Conservation (phyloP, 2,113 vertebrate species). For the Nematolebias whitei region DNA sequence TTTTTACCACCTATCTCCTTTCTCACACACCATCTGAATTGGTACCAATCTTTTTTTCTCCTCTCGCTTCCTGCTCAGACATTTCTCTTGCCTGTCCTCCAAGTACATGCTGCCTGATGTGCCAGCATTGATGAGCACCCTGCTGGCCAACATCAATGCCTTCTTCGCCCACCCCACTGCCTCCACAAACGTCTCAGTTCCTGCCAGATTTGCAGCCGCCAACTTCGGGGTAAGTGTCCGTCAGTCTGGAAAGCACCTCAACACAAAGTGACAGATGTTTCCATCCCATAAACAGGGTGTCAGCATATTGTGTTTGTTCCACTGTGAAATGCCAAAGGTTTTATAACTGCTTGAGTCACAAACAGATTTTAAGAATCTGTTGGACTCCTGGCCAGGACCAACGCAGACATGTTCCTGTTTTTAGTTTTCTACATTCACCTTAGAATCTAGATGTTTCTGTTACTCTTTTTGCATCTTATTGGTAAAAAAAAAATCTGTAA, state of each 20-base stretch:
- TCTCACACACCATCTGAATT: no score
- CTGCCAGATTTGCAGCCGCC: conserved; percentile 92
- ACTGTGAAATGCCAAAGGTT: not conserved
- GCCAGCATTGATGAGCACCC: conserved; percentile 96
- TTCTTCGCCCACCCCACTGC: conserved; percentile 96
- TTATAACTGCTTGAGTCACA: no score
- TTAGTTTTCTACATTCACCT: no score
- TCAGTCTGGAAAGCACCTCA: not conserved
- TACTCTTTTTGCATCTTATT: no score
- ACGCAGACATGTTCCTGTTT: no score
- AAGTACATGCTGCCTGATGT: conserved; percentile 97
- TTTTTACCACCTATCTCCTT: not conserved
- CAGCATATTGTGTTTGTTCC: not conserved
- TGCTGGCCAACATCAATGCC: conserved; percentile 98
- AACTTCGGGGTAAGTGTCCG: conserved; percentile 92
- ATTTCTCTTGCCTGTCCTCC: conserved; percentile 96
- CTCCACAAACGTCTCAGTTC: conserved; percentile 93
- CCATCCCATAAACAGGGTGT: not conserved
- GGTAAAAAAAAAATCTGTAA: no score
- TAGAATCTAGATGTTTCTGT: no score
- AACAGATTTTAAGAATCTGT: no score
- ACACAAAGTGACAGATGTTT: not conserved
- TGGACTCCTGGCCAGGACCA: no score
- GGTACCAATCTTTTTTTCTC: no score
- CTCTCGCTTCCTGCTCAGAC: conserved; percentile 75